Base-by-base conservation (phyloP, 1,140 invertebrate species). In the Archivesica marissinica region DNA sequence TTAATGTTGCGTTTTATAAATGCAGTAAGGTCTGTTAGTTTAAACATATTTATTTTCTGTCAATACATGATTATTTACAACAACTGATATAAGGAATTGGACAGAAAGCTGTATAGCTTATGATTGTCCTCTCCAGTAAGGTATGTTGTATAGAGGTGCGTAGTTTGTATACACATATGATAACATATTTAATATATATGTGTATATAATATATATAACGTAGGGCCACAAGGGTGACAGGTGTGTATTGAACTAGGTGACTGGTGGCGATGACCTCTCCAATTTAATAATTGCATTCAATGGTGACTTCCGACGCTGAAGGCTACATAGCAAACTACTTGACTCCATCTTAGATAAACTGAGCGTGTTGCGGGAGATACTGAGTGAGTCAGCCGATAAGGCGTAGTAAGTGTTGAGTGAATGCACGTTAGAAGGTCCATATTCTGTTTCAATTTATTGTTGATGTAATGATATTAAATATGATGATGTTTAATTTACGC, bases 251-350 rank as follows among this genome's bases (percentile, higher is more conserved):
- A 25, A n/a, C 6, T 56, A n/a, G 11, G n/a, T 7, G 6, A 30
- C 23, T 30, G 11, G 17, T 64, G 11, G 6, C 17, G 64, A 17
- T 23, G 2, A 11, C 41, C 38, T n/a, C 33, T 39, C 15, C 6
- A 39, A 44, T 47, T 70, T 70, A 70, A 70, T 70, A 38, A 70
- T 70, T 2, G 23, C 30, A 47, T 70, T 70, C 23, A 70, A 23
- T 25, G 39, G 47, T 23, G n/a, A 70, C 28, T 70, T 70, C 66
- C 66, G 66, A 13, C 38, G 47, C 66, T 70, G 39, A 41, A 70
- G 66, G 66, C 66, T 70, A 47, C 20, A 47, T 25, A 70, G 47
- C 66, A 44, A 44, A 28, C 66, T 44, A 70, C 66, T 70, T 70
- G 66, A 70, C 66, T 41, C 23, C 30, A 47, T 6, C 39, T 70